Conservation (phyloP, 1,140 invertebrate genomes). For the Bombus consobrinus region DNA sequence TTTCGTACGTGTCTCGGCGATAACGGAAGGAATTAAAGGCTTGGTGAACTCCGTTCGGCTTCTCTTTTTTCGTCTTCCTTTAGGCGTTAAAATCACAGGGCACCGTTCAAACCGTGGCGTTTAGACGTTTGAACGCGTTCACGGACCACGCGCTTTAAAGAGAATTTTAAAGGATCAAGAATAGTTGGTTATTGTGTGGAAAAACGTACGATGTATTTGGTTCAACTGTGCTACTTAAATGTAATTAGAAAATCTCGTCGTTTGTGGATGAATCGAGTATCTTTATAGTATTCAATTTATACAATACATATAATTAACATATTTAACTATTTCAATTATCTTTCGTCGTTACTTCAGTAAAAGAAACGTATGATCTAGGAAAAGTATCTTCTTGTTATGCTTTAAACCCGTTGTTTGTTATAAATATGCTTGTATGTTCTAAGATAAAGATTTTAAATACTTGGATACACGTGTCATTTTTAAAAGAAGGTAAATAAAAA, state of each 20-base stretch:
- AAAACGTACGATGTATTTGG: not conserved
- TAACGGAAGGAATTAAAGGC: constrained; percentile 38
- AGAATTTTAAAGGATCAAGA: not conserved
- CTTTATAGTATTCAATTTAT: too few species aligned
- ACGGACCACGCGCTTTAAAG: not conserved
- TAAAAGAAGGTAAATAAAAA: not conserved
- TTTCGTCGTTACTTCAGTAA: too few species aligned
- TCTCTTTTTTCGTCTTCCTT: constrained; percentile 1
- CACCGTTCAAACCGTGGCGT: not conserved
- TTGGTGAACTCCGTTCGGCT: not conserved
- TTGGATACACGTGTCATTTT: not conserved
- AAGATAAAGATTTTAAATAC: not conserved
- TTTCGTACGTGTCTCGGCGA: constrained; percentile 37
- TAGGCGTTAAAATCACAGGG: constrained; percentile 17
- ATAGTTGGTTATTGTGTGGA: not conserved
- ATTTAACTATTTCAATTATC: too few species aligned
- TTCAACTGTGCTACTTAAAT: too few species aligned
- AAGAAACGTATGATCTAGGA: too few species aligned
- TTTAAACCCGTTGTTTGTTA: not conserved
- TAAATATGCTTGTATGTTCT: not conserved
- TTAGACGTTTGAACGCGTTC: constrained; percentile 3
- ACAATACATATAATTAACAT: too few species aligned
- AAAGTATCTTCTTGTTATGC: too few species aligned
- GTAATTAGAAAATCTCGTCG: not conserved
- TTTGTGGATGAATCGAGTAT: not conserved